Evolutionary conservation across 1,140 invertebrate genomes (phyloP), one percentile per base, ranked within the genome.

Genomic region (Goniozus legneri): DNA sequence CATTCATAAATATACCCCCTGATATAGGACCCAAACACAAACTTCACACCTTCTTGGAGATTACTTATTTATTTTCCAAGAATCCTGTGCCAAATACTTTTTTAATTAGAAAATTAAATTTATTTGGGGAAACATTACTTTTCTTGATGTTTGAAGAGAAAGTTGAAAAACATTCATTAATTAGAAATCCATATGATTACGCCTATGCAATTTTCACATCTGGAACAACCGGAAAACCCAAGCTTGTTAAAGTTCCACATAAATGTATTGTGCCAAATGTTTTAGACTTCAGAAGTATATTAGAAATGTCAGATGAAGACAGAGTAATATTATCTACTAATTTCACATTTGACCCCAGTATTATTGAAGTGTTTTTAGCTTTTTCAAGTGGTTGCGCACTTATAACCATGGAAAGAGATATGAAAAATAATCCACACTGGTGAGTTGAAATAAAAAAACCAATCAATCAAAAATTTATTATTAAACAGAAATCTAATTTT

Each of bases 281-380:
- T 37, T 57, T 71, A 50, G 78, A 82, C 52, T 75, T 88, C 19
- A 79, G 73, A 20, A 74, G 67, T 57, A 66, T 80, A 44, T 77
- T 85, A 42, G 49, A 71, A 6, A 65, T 84, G 4, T 67, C 60
- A n/a, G 21, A 56, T 8, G 32, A 41, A 12, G 88, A 91, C 74
- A 69, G 83, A 44, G 80, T 91, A 49, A 83, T 85, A 57, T 82
- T 86, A 56, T 77, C 84, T 4, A 86, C 89, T 37, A 84, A 85
- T 15, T 62, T 89, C 31, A 89, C 87, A 32, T 92, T 92, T 82
- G 90, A 92, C 71, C 89, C 89, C 8, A 85, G 84, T 36, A 79
- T 91, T 54, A 65, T 92, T 32, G 89, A 92, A 73, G 78, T 91
- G 33, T 84, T 90, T 61, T 66, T 88, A 20, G 79, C 81, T 6